Percentiles rank a stretch among this genome's conserved stretches.
phyloP scores from a whole-genome alignment of 2,113 vertebrate species.

The Rhinogobius similis region DNA sequence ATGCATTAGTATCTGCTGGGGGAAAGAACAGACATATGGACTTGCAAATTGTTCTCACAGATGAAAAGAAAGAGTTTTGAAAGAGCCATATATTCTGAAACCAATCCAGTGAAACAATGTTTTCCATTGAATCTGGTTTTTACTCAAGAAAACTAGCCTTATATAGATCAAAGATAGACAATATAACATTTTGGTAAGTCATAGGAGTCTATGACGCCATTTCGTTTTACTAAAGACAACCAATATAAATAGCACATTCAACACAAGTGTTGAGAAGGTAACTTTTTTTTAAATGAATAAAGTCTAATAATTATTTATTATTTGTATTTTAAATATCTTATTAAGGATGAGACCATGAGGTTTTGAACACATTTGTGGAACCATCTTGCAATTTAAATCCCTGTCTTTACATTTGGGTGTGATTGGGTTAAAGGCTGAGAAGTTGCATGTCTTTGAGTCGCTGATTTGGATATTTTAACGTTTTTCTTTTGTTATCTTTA shows the following conservation, averaged over 20 bases:
- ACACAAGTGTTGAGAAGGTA: no score
- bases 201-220: not conserved
- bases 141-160: not conserved
- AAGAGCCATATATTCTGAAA: conserved; percentile 12
- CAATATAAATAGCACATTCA: no score
- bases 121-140: not conserved
- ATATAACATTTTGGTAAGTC: not conserved
- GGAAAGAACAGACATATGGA: conserved; percentile 33
- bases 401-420: no score
- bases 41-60: conserved; percentile 28
- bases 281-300: no score
- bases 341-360: no score
- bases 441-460: no score
- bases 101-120: not conserved
- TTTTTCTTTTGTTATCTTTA: no score
- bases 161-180: not conserved
- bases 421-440: no score
- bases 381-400: no score
- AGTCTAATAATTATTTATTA: not conserved
- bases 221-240: not conserved
- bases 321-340: not conserved
- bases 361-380: no score
- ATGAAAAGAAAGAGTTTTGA: conserved; percentile 9
- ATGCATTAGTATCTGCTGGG: conserved; percentile 30
- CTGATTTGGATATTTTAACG: no score